Evolutionary conservation across 1,140 invertebrate species (phyloP), one percentile per base, ranked within the genome.

Genomic region (Pachypeltis micranthus): DNA sequence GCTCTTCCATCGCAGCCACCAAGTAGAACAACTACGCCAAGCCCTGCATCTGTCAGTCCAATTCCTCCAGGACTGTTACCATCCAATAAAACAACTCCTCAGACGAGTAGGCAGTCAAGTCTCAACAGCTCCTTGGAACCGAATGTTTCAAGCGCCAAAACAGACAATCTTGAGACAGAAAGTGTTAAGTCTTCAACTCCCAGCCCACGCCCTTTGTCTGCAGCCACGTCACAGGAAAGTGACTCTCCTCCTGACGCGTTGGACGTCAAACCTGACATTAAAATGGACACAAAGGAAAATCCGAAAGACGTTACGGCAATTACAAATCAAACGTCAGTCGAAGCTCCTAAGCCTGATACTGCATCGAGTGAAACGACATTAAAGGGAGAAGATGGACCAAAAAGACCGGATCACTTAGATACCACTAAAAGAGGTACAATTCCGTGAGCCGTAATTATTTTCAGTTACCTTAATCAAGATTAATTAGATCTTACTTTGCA

Each of bases 81-180:
- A 65, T 16, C 28, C 44, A 28, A 23, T 23, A 2, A 2, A 12
- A 61, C 19, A 29, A 51, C 47, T n/a, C 27, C 47, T 57, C n/a
- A n/a, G n/a, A n/a, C n/a, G n/a, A n/a, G n/a, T n/a, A 34, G 31
- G 51, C 31, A 47, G 29, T 61, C 59, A 27, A 65, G 29, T 1
- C 2, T 21, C 44, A 58, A 59, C 63, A 56, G 57, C 31, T 23
- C 39, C 63, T 39, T 21, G 16, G 26, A 25, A 59, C 7, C 44
- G 58, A n/a, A n/a, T n/a, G n/a, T n/a, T n/a, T n/a, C n/a, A n/a
- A 61, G 47, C 59, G 0, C 59, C 63, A 61, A 57, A 44, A 44
- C 31, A 3, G 19, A 59, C n/a, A 34, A 10, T 3, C 28, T n/a
- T 29, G 19, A 25, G 25, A 27, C n/a, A 24, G 10, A 29, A 23